phyloP scores from a whole-genome alignment of 2,797 vertebrate species.

The Pseudopleuronectes americanus region DNA sequence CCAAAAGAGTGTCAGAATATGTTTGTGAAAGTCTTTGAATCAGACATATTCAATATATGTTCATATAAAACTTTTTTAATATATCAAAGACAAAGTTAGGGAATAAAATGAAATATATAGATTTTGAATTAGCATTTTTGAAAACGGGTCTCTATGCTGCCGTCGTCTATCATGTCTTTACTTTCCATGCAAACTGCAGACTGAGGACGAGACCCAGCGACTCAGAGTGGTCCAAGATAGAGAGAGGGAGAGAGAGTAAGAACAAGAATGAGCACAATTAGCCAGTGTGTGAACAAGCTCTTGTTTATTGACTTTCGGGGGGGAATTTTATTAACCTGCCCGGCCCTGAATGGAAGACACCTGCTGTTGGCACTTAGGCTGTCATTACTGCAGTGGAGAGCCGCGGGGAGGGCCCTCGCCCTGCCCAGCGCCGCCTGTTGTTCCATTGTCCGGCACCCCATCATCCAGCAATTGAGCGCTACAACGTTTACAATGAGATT shows the following conservation, averaged over 20 bases:
- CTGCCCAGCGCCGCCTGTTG: constrained; percentile 76
- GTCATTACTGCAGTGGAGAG: constrained; percentile 77
- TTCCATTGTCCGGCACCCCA: constrained; percentile 78
- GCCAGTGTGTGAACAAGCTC: constrained; percentile 82
- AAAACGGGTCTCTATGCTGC: background rate
- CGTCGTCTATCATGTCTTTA: constrained; percentile 5
- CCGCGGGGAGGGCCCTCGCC: constrained; percentile 74
- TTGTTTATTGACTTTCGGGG: constrained; percentile 85
- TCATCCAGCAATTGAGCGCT: constrained; percentile 79
- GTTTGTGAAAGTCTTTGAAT: too few species aligned
- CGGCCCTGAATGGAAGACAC: constrained; percentile 84
- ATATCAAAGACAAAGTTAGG: too few species aligned
- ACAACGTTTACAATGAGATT: constrained; percentile 80
- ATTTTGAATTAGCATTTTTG: too few species aligned
- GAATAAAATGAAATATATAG: too few species aligned
- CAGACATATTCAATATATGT: too few species aligned
- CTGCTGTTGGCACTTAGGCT: constrained; percentile 86
- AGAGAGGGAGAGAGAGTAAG: constrained; percentile 14
- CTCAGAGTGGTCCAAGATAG: background rate
- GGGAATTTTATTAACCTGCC: constrained; percentile 84
- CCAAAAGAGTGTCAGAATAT: too few species aligned
- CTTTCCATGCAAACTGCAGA: constrained; percentile 14
- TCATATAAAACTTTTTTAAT: too few species aligned
- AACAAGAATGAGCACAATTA: constrained; percentile 72
- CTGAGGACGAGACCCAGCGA: constrained; percentile 7